Conservation (phyloP, 2,797 vertebrate species). For the Hirundo rustica region DNA sequence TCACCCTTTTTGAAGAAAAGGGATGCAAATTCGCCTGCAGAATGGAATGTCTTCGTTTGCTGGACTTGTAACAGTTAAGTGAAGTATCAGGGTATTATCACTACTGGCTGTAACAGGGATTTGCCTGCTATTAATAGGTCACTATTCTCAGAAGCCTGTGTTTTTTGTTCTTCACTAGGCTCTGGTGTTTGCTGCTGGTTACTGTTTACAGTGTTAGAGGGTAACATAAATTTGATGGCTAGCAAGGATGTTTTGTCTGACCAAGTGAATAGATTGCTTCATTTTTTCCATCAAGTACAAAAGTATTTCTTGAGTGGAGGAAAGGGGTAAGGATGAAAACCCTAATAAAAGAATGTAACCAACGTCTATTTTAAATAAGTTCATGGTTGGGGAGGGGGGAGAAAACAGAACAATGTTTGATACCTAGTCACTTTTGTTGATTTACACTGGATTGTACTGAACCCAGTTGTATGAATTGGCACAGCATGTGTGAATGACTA, state of each 20-base stretch:
- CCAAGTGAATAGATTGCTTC: neutral
- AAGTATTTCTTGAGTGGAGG: neutral
- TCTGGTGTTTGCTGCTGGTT: constrained; percentile 48
- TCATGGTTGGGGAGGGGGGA: neutral
- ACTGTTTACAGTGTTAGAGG: constrained; percentile 48
- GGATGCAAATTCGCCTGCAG: neutral
- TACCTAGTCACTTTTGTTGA: neutral
- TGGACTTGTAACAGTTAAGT: constrained; percentile 66
- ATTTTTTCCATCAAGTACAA: neutral
- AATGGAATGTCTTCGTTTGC: neutral
- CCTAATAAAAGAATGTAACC: neutral
- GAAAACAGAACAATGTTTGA: neutral
- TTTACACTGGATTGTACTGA: neutral
- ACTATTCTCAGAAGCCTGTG: constrained; percentile 47
- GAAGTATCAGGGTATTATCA: constrained; percentile 59
- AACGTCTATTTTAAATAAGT: neutral
- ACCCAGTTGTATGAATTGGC: neutral
- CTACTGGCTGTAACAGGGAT: constrained; percentile 64
- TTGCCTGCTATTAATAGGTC: constrained; percentile 77
- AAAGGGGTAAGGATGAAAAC: neutral
- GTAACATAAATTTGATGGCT: neutral
- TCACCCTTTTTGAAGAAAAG: neutral
- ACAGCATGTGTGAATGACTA: neutral
- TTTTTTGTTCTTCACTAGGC: constrained; percentile 42
- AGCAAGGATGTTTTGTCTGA: neutral